These are phyloP conservation scores for Dicrurus megarhynchus DNA, from an alignment of 2,113 vertebrate genomes.

Conservation along the genomic window DNA sequence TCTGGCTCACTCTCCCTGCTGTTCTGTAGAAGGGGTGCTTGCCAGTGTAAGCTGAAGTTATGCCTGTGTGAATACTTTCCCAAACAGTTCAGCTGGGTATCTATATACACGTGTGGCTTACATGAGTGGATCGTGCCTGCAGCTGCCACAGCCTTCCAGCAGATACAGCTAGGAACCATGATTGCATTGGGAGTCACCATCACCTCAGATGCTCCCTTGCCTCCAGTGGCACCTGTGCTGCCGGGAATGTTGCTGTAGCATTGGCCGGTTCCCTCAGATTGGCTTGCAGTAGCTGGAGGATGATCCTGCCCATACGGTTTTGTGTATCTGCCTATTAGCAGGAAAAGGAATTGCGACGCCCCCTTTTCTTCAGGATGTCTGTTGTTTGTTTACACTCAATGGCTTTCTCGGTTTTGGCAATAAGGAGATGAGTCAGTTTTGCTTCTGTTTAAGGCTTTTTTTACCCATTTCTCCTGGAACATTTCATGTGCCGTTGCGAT, in stretches of 20 bases:
- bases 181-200: not conserved
- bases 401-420: conserved; percentile 13
- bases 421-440: conserved; percentile 57
- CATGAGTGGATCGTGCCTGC: not conserved
- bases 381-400: conserved; percentile 7
- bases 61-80: accelerated
- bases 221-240: not conserved
- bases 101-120: accelerated
- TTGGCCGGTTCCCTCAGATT: accelerated
- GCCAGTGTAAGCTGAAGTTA: not conserved
- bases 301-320: not conserved
- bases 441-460: conserved; percentile 43
- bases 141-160: not conserved
- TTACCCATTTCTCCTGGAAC: not conserved
- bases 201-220: not conserved
- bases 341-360: not conserved
- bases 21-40: not conserved
- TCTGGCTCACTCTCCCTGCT: not conserved
- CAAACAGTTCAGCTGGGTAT: not conserved
- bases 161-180: not conserved
- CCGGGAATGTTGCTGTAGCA: accelerated
- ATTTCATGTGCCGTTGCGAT: not conserved
- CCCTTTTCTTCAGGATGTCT: conserved; percentile 31
- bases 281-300: not conserved
- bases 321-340: not conserved